Base-by-base conservation (phyloP, 2,113 vertebrate species). In the Oenanthe oenanthe region DNA sequence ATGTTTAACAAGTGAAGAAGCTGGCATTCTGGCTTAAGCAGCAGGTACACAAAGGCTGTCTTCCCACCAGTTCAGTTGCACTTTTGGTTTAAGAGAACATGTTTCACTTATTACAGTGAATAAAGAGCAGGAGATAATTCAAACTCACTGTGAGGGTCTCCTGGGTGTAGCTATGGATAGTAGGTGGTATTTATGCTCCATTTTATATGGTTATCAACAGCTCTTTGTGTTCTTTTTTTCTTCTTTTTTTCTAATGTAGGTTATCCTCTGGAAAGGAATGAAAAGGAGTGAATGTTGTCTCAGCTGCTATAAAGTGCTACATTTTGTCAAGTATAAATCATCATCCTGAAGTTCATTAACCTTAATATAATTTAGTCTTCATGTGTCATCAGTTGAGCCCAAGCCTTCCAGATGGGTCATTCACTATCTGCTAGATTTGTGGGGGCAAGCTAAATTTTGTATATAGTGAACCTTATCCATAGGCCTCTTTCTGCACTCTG, bases 201-300 rank as follows among this genome's bases (percentile, higher is more conserved):
- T 94, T 96, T 95, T 80, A 56, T 92, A 77, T 94, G 92, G 93
- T 88, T 92, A 92, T 92, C 93, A 96, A 93, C 89, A 93, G 67
- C 71, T 80, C 43, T 88, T 95, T 80, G 40, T 94, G 81, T 83
- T 81, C 40, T 42, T 42, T 42, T 42, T 42, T 16, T 42, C 20
- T 34, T 3, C 4, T 78, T 50, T 73, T 65, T 54, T 62, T 81
- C 81, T n/a, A 42, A 65, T 42, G 66, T 51, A 53, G 62, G 70
- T 85, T 89, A 80, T 95, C 73, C 54, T 93, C 76, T 65, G 76
- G 29, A 96, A 96, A 78, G 80, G 42, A 93, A 84, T 92, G 79
- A 88, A 89, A 91, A 92, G 57, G 75, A 61, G 76, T 22, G 45
- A 91, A 24, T 12, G 9, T 96, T 94, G 79, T 82, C 63, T 93